These are phyloP conservation scores for Nephrotoma flavescens DNA, from an alignment of 2,888 invertebrate genomes.

Conservation along the genomic window DNA sequence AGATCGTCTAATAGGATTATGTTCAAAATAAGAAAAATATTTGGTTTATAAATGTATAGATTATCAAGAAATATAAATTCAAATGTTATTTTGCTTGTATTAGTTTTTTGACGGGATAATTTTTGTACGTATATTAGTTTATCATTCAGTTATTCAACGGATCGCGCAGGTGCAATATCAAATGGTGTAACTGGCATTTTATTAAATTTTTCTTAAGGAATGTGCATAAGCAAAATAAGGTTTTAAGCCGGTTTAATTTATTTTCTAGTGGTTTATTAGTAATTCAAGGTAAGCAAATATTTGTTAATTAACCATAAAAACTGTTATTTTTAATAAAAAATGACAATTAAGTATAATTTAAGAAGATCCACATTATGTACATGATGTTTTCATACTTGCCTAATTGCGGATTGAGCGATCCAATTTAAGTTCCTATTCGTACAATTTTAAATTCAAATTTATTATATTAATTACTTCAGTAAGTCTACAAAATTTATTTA, in stretches of 20 bases:
- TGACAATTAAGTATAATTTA: no score
- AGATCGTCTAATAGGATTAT: no score
- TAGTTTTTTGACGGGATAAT: background rate
- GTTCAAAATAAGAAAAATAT: no score
- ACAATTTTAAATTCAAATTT: background rate
- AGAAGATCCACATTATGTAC: no score
- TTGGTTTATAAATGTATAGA: background rate
- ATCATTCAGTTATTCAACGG: background rate
- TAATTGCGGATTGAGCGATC: background rate
- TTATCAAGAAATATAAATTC: background rate
- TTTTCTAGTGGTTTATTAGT: no score
- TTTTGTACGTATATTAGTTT: background rate
- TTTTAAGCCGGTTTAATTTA: no score
- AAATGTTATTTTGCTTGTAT: background rate
- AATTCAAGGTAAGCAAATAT: no score
- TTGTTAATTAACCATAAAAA: no score
- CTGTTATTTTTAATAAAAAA: no score
- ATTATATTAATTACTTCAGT: background rate
- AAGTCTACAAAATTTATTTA: background rate
- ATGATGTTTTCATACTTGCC: no score
- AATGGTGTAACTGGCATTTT: background rate
- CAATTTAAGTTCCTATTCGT: background rate
- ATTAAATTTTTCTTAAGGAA: no score
- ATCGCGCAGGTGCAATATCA: background rate
- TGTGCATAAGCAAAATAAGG: no score